A percentile compares a stretch with the other conserved stretches of the same genome.
Evolutionary conservation across 1,140 invertebrate species (phyloP).

Genomic region (Lucilia sericata): DNA sequence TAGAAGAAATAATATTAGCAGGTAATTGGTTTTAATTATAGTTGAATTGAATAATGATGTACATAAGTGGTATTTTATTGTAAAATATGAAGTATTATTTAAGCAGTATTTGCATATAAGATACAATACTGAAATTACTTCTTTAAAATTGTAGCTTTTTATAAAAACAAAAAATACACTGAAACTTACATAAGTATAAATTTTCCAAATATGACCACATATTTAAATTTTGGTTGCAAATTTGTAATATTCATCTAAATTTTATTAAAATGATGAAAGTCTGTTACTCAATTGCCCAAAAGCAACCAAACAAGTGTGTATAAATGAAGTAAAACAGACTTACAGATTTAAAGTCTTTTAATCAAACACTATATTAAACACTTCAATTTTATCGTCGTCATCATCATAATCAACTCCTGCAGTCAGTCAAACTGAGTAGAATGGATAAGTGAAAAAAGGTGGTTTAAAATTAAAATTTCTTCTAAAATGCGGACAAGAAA

Average conservation of each 20-base stretch:
- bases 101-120: no score
- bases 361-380: background rate
- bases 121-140: no score
- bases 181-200: no score
- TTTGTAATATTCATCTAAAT: no score
- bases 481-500: background rate
- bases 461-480: slow-evolving; percentile 9
- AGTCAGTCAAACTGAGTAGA: background rate
- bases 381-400: background rate
- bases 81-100: background rate
- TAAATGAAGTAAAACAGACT: background rate
- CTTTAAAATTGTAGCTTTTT: no score
- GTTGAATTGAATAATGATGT: background rate
- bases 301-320: background rate
- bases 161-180: no score
- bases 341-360: background rate
- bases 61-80: background rate
- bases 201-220: no score
- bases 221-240: no score
- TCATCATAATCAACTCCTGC: background rate
- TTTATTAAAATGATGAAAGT: no score
- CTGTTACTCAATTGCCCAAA: background rate
- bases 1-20: background rate
- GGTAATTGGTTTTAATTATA: slow-evolving; percentile 21
- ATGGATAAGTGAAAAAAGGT: background rate